Base-by-base conservation (phyloP, 2,888 invertebrate genomes). In the Erebia epiphron region DNA sequence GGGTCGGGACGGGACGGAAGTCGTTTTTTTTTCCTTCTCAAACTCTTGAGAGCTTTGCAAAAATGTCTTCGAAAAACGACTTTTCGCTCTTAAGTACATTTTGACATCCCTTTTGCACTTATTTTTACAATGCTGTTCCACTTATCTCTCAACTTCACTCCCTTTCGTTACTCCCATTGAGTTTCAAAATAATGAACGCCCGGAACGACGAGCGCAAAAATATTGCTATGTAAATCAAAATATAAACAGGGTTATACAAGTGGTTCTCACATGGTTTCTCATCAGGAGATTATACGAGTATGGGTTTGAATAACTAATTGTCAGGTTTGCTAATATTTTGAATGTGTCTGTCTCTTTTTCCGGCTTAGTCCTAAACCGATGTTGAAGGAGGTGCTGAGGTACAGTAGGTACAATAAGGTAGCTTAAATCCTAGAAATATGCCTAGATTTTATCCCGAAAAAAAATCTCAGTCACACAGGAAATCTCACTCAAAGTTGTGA, bases 1-100 rank as follows among this genome's bases (percentile, higher is more conserved):
- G 83, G 81, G 75, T 79, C 62, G 62, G 66, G 56, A 46, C 81
- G 80, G 81, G 77, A 83, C 90, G 92, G 91, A 92, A 90, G 87
- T 83, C 84, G 82, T 64, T 69, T 69, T 74, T n/a, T 26, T 80
- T 84, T 90, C 91, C 86, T 81, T 81, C 81, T 83, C 82, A 87
- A 87, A 87, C 88, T 87, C 90, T 91, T 80, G 84, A 92, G 87
- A 85, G 86, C 84, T 80, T 83, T 83, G 90, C 89, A 86, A 92
- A 67, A 92, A 91, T 89, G 87, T 91, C 90, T 91, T 87, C 85
- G 78, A 85, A 88, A 84, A 89, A 88, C 84, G 86, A 90, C 86
- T 89, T 90, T 89, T 86, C 83, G 82, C 82, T 82, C 80, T 83
- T 84, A 88, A 90, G 90, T 87, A 88, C 88, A 83, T 89, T 90